Evolutionary conservation across 1,140 invertebrate genomes (phyloP).

Genomic region (Charaxes varanes): DNA sequence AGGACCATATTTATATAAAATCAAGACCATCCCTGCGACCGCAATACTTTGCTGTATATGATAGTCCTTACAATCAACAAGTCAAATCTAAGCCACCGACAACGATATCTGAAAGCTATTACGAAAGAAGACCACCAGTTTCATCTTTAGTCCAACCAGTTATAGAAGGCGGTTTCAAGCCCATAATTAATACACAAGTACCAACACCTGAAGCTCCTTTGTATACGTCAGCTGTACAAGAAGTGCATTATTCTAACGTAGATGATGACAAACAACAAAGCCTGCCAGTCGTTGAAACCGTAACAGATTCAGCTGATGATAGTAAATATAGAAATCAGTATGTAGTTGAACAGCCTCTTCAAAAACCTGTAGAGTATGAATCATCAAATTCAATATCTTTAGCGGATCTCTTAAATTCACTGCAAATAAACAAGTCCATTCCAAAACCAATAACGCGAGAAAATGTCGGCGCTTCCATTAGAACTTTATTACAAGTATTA

Average conservation of each 20-base stretch:
- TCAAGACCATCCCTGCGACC: constrained; percentile 35
- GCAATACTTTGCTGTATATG: constrained; percentile 31
- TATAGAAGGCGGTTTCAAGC: constrained; percentile 61
- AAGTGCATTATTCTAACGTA: constrained; percentile 15
- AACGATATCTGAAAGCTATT: constrained; percentile 53
- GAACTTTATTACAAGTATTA: constrained; percentile 82
- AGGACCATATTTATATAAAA: constrained; percentile 46
- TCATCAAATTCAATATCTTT: constrained; percentile 37
- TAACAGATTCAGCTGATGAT: constrained; percentile 15
- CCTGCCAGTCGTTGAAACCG: constrained; percentile 21
- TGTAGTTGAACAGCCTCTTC: constrained; percentile 34
- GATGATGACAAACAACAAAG: constrained; percentile 26
- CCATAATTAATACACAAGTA: constrained; percentile 40
- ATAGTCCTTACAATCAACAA: constrained; percentile 30
- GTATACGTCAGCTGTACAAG: constrained; percentile 22
- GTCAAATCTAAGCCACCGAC: constrained; percentile 37
- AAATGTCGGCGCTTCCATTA: constrained; percentile 85
- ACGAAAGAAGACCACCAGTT: constrained; percentile 39
- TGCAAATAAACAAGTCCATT: constrained; percentile 82
- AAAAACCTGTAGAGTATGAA: constrained; percentile 24
- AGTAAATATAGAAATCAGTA: constrained; percentile 36
- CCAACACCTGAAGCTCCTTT: constrained; percentile 28
- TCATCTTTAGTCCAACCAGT: constrained; percentile 32
- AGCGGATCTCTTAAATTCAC: constrained; percentile 75
- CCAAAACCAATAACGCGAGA: constrained; percentile 83